Evolutionary conservation across 1,140 invertebrate genomes (phyloP), one percentile per base, ranked within the genome.

Genomic region (Drosophila punjabiensis): DNA sequence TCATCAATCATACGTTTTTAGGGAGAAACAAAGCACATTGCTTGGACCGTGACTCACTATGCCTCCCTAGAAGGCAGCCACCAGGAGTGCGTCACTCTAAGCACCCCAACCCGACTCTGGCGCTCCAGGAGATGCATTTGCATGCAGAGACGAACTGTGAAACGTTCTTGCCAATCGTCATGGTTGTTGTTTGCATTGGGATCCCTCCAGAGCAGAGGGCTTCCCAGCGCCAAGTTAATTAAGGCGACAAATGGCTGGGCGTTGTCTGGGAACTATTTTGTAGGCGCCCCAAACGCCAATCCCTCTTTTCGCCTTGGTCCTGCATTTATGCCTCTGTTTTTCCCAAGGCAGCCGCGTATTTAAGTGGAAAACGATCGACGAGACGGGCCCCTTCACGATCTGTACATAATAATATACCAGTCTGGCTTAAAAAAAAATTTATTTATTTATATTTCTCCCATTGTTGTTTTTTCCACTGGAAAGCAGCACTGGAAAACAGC

Each of bases 71-170:
- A 56, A 45, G 63, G 16, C 68, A 74, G 68, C 76, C 83, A 87
- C 79, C 83, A 76, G 53, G 66, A 66, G 71, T 41, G 71, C 58
- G 55, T 50, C 41, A 59, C 33, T 52, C 28, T 52, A 24, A 20
- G 6, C 11, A 5, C 50, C 39, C 50, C 64, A 50, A 18, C 33
- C 37, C 50, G 16, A 2, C 50, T 9, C 50, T 33, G 13, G 20
- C 85, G 60, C 84, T 81, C 78, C 84, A 84, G 84, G 84, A 88
- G 81, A 76, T 79, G 62, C 83, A 82, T 80, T 88, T 87, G 83
- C 83, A 80, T 80, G 71, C 16, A 33, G 32, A 45, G 74, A 41
- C 50, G 20, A 45, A n/a, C 41, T 45, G 41, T 45, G n/a, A 18
- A 45, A 11, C 41, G n/a, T 43, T 43, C 41, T 35, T 20, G 60